Conservation (phyloP, 2,797 vertebrate genomes). For the Rhinella marina region DNA sequence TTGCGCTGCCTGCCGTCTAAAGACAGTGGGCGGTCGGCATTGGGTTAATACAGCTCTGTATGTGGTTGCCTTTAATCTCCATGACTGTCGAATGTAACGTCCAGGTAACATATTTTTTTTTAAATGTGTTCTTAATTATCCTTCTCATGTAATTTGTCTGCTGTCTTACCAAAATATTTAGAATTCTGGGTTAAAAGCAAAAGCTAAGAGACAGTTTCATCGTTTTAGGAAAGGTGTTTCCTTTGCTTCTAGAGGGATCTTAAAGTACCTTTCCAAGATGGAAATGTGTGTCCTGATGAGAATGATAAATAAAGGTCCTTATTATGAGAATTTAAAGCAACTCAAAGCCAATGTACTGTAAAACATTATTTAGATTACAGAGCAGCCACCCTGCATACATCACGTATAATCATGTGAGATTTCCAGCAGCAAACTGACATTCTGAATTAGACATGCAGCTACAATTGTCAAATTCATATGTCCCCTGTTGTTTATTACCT, state of each 20-base stretch:
- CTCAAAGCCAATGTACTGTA: background rate
- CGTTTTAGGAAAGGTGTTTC: background rate
- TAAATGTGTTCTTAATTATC: too few relatives aligned
- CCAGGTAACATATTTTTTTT: too few relatives aligned
- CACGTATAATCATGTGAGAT: conserved; percentile 4
- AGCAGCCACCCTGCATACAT: background rate
- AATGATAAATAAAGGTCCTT: background rate
- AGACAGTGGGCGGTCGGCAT: too few relatives aligned
- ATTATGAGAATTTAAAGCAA: background rate
- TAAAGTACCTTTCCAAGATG: background rate
- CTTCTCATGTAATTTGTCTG: background rate
- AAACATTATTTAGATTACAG: background rate
- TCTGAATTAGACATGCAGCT: background rate
- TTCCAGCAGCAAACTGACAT: conserved; percentile 4
- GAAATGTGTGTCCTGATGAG: background rate
- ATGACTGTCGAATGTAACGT: too few relatives aligned
- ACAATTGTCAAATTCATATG: conserved; percentile 25
- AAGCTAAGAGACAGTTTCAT: background rate
- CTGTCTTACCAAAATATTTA: background rate
- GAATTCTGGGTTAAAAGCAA: background rate
- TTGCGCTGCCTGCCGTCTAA: too few relatives aligned
- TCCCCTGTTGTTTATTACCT: conserved; percentile 20
- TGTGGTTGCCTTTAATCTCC: too few relatives aligned
- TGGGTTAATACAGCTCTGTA: too few relatives aligned
- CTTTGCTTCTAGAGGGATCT: conserved; percentile 4